A percentile compares a stretch with the other conserved stretches of the same genome.
phyloP scores from a whole-genome alignment of 23 tunicate genomes.

The Halocynthia aurantium region DNA sequence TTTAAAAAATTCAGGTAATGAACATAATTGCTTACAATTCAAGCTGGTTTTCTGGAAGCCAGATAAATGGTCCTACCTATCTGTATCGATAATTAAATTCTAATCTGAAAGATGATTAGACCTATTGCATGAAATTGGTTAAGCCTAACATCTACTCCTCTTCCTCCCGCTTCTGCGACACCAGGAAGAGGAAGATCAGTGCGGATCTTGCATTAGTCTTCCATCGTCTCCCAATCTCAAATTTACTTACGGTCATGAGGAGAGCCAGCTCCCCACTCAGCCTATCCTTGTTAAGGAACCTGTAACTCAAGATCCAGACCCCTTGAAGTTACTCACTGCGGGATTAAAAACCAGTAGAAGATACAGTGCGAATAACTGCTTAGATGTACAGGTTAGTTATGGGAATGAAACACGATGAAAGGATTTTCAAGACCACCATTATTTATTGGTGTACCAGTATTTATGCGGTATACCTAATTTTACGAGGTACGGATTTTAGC shows the following conservation, averaged over 20 bases:
- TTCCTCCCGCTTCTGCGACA: neutral
- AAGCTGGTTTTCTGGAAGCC: too few relatives aligned
- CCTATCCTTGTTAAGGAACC: neutral
- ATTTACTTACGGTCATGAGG: slow-evolving; percentile 14
- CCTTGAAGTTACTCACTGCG: neutral
- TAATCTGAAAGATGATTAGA: too few relatives aligned
- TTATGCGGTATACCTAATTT: too few relatives aligned
- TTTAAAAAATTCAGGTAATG: too few relatives aligned
- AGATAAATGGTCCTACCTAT: too few relatives aligned
- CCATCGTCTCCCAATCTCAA: slow-evolving; percentile 62
- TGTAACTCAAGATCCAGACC: slow-evolving; percentile 12
- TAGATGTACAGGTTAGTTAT: slow-evolving; percentile 24
- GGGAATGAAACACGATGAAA: neutral
- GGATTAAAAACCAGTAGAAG: neutral
- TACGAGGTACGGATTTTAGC: too few relatives aligned
- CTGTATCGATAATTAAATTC: too few relatives aligned
- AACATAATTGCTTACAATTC: too few relatives aligned
- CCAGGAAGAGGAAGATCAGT: slow-evolving; percentile 38
- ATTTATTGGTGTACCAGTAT: too few relatives aligned
- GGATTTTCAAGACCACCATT: too few relatives aligned
- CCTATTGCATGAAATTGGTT: too few relatives aligned
- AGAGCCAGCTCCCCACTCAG: neutral
- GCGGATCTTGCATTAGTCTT: slow-evolving; percentile 16
- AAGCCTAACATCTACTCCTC: too few relatives aligned
- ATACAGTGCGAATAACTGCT: slow-evolving; percentile 24